Evolutionary conservation across 2,113 vertebrate genomes (phyloP).

Genomic region (Ascaphus truei): DNA sequence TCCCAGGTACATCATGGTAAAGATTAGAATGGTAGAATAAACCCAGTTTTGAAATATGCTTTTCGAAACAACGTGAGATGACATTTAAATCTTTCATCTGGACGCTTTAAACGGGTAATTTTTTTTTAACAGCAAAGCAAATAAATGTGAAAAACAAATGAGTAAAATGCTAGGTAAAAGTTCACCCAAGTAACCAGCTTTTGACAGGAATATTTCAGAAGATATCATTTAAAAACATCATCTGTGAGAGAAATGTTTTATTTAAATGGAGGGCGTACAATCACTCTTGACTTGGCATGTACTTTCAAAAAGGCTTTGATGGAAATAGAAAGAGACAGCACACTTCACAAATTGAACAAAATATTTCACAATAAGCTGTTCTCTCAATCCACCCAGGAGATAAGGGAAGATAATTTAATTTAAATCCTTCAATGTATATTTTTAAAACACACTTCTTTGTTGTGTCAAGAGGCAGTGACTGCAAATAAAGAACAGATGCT

Average conservation of each 20-base stretch:
- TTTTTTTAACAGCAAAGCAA: neutral
- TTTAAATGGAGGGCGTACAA: slow-evolving; percentile 5
- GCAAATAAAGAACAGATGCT: neutral
- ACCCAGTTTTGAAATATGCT: neutral
- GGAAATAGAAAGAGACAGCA: neutral
- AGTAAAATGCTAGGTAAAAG: neutral
- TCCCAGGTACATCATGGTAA: no score
- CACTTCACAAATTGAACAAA: slow-evolving; percentile 9
- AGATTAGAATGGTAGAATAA: neutral
- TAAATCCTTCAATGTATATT: neutral
- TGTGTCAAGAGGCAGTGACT: neutral
- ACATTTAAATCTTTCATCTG: neutral
- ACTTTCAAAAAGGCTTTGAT: slow-evolving; percentile 9
- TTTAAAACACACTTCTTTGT: no score
- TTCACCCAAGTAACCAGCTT: neutral
- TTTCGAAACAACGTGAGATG: neutral
- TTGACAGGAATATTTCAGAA: slow-evolving; percentile 14
- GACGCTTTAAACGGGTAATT: neutral
- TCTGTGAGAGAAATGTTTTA: slow-evolving; percentile 25
- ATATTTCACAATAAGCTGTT: slow-evolving; percentile 1
- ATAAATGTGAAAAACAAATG: slow-evolving; percentile 4
- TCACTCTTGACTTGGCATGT: neutral
- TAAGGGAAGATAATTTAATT: neutral
- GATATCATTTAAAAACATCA: slow-evolving; percentile 27
- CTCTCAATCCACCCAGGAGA: neutral